Conservation (phyloP, 2,888 invertebrate genomes). For the Drosophila austrosaltans region DNA sequence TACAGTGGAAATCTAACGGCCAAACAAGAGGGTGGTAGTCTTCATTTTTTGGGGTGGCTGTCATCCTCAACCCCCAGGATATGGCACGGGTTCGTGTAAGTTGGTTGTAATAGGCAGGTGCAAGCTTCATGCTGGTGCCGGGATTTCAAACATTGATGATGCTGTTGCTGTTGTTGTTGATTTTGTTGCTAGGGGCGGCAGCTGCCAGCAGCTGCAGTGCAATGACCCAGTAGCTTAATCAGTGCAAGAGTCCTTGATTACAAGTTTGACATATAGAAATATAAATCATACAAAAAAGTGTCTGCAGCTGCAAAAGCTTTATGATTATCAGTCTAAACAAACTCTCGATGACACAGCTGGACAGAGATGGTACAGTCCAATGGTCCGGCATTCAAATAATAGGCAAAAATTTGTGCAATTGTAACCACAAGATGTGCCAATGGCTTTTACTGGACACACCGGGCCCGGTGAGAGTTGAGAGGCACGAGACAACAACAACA, state of each 20-base stretch:
- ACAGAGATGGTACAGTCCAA: slow-evolving; percentile 29
- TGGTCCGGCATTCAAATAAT: slow-evolving; percentile 53
- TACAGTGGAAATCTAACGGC: slow-evolving; percentile 68
- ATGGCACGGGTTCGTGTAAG: slow-evolving; percentile 68
- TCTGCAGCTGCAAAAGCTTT: slow-evolving; percentile 43
- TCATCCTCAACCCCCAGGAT: slow-evolving; percentile 68
- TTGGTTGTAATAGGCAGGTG: slow-evolving; percentile 78
- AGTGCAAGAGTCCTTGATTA: slow-evolving; percentile 59
- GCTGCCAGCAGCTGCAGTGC: slow-evolving; percentile 41
- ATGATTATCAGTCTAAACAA: slow-evolving; percentile 49
- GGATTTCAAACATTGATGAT: slow-evolving; percentile 51
- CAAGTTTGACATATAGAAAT: slow-evolving; percentile 74
- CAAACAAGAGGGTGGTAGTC: slow-evolving; percentile 64
- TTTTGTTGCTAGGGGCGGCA: slow-evolving; percentile 57
- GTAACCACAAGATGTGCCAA: slow-evolving; percentile 57
- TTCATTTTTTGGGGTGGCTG: slow-evolving; percentile 66
- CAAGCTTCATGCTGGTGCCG: slow-evolving; percentile 64
- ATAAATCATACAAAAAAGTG: slow-evolving; percentile 57
- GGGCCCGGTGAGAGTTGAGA: slow-evolving; percentile 62
- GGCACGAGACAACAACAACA: slow-evolving; percentile 69
- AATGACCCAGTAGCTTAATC: slow-evolving; percentile 77
- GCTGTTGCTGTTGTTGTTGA: slow-evolving; percentile 43
- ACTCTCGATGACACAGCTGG: slow-evolving; percentile 70
- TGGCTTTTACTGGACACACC: slow-evolving; percentile 66
- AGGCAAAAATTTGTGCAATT: slow-evolving; percentile 75